Percentiles rank a stretch among this genome's conserved stretches.
These are phyloP conservation scores for Columba livia DNA, from an alignment of 2,113 vertebrate genomes.

Conservation along the genomic window DNA sequence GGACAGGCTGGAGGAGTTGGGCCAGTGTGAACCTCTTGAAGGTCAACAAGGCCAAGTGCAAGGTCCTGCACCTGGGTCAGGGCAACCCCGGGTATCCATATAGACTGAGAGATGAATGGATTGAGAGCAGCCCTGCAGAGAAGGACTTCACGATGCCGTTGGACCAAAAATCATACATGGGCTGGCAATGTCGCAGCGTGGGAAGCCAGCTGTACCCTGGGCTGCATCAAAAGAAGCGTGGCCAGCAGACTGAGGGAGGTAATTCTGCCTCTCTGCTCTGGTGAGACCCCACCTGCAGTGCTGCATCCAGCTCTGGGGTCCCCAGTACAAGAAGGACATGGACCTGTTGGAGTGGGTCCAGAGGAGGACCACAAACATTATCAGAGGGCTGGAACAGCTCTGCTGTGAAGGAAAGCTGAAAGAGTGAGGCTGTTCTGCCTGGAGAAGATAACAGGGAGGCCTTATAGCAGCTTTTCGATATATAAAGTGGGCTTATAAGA, in stretches of 20 bases:
- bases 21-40: too few relatives aligned
- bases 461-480: background rate
- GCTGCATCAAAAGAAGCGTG: background rate
- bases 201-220: background rate
- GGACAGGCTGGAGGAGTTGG: too few relatives aligned
- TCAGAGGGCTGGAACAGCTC: background rate
- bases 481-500: background rate
- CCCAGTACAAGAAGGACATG: accelerated
- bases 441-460: background rate
- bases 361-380: background rate
- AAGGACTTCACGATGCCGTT: background rate
- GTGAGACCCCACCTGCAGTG: background rate
- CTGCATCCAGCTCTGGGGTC: background rate
- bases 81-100: too few relatives aligned
- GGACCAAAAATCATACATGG: background rate
- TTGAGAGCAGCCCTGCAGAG: too few relatives aligned
- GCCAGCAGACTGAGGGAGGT: background rate
- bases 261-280: background rate
- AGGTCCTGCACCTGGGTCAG: too few relatives aligned
- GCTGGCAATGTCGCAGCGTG: background rate
- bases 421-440: background rate
- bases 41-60: too few relatives aligned
- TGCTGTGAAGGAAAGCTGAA: background rate
- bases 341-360: background rate
- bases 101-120: too few relatives aligned